Base-by-base conservation (phyloP, 2,113 vertebrate genomes). In the Psephotus haematonotus region DNA sequence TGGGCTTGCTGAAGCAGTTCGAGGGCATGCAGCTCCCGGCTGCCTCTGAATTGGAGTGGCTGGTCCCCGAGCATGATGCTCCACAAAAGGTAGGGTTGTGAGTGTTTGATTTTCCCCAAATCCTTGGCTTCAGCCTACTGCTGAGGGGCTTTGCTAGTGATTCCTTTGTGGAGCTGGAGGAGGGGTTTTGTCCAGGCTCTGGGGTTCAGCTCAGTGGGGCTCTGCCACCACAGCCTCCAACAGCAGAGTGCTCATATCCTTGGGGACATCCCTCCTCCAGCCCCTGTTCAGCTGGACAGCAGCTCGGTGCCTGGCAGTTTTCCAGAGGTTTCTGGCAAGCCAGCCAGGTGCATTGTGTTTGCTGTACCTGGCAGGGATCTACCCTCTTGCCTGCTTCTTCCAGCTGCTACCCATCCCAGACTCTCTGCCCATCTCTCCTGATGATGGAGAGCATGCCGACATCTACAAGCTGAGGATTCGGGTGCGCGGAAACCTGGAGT, bases 1-100 rank as follows among this genome's bases (percentile, higher is more conserved):
- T 99, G 99, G 99, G 99, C 72, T 98, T 99, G 52, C 98, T 99
- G 97, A 98, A 98, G 95, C 99, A 99, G 96, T 99, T 99, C 91
- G 99, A 99, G 83, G 99, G 99, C 79, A 99, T 99, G 99, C 99
- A 99, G 97, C 98, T 99, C 35, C 99, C 99, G 0, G 99, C 99
- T 1, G 99, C 99, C 70, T 99, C 99, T 0, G 99, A 99, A 94
- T 97, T 99, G 2, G 99, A 99, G 89, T 99, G 99, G 99, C 98
- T 99, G 47, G 99, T 99, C 43, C 99, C 99, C 2, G 99, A 99
- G 91, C 99, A 99, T 0, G 99, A 99, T 0, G 99, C 99, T 17
- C 99, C 99, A 1, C 99, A 99, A 97, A 99, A 99, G 98, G 99
- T 99, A 96, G 43, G 96, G 7, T 12, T 83, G n/a, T 52, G 82